Evolutionary conservation across 2,888 invertebrate species (phyloP).

Genomic region (Chouioia cunea): DNA sequence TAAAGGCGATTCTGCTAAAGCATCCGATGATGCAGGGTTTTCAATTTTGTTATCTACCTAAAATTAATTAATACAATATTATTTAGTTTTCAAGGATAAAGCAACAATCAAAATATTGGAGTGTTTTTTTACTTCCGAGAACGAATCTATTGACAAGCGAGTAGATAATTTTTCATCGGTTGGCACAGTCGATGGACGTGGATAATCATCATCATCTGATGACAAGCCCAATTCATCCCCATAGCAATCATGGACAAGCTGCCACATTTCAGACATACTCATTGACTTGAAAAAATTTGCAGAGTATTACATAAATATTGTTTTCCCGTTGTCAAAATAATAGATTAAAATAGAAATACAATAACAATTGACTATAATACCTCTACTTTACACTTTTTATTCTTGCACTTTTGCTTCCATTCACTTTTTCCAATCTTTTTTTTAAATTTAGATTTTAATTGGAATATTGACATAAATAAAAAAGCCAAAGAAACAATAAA

Average conservation of each 20-base stretch:
- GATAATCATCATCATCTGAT: conserved; percentile 91
- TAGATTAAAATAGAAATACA: conserved; percentile 34
- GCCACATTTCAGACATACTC: conserved; percentile 74
- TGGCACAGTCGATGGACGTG: conserved; percentile 68
- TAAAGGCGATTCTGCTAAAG: conserved; percentile 35
- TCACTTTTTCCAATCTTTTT: conserved; percentile 46
- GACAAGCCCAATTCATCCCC: conserved; percentile 94
- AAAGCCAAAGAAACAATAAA: conserved; percentile 45
- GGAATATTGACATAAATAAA: conserved; percentile 48
- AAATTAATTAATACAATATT: conserved; percentile 13
- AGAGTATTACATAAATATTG: conserved; percentile 24
- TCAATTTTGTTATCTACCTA: conserved; percentile 48
- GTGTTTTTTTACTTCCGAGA: conserved; percentile 66
- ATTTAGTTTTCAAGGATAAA: neutral
- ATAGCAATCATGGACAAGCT: conserved; percentile 89
- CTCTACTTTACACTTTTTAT: conserved; percentile 46
- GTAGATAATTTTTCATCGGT: conserved; percentile 64
- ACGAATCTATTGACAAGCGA: conserved; percentile 70
- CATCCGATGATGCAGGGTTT: conserved; percentile 46
- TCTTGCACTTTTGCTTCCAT: conserved; percentile 46
- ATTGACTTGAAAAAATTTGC: conserved; percentile 69
- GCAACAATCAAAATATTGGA: conserved; percentile 52
- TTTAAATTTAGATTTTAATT: conserved; percentile 45
- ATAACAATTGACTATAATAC: conserved; percentile 45
- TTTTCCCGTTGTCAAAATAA: conserved; percentile 16